A percentile compares a stretch with the other conserved stretches of the same genome.
phyloP scores from a whole-genome alignment of 2,113 vertebrate species.

The Microcebus murinus region DNA sequence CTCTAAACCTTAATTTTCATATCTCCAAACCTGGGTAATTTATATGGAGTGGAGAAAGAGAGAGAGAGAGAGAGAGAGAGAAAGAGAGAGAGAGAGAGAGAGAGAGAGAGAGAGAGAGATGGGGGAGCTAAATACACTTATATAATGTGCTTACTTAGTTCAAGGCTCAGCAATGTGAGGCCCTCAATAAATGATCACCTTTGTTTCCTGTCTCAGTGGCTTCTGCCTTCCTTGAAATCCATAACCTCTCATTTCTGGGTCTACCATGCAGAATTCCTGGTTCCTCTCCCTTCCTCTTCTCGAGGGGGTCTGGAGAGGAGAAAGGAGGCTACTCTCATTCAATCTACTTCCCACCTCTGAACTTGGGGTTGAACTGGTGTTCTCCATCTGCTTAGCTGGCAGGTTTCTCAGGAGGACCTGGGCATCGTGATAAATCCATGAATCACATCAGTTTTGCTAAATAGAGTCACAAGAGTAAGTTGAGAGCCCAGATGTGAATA shows the following conservation, averaged over 20 bases:
- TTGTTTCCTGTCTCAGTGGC: neutral
- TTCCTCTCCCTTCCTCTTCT: neutral
- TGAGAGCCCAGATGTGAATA: neutral
- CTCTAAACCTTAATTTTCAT: neutral
- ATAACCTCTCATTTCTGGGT: neutral
- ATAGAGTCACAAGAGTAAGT: neutral
- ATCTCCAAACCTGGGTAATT: neutral
- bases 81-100: neutral
- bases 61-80: neutral
- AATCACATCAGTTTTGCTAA: neutral
- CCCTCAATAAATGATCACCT: neutral
- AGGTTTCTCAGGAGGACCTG: neutral
- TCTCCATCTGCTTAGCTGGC: neutral
- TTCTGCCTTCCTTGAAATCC: neutral
- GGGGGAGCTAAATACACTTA: neutral
- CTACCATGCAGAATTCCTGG: neutral
- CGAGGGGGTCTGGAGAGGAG: neutral
- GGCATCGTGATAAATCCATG: neutral
- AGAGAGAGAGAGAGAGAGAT: neutral
- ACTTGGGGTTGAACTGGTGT: neutral
- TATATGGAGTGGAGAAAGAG: neutral
- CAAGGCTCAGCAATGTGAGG: neutral
- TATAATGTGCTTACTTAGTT: neutral
- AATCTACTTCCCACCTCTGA: neutral
- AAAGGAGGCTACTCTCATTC: neutral